phyloP scores from a whole-genome alignment of 2,797 vertebrate species.

The Pseudomugil tenellus region DNA sequence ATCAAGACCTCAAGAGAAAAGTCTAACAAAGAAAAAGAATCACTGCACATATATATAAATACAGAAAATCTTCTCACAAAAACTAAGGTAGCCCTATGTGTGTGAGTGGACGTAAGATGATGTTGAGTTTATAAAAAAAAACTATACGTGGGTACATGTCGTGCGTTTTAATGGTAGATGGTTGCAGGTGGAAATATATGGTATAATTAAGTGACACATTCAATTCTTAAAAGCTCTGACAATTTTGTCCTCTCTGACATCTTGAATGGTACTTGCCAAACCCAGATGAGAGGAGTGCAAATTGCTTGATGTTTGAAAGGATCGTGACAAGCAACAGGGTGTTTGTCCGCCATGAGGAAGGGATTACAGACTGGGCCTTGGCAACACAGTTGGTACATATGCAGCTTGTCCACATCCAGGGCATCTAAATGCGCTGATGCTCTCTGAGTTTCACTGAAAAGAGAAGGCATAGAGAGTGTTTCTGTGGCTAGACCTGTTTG shows the following conservation, averaged over 20 bases:
- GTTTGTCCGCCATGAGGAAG: not conserved
- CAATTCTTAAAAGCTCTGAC: constrained; percentile 6
- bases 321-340: constrained; percentile 6
- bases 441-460: not conserved
- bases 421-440: constrained; percentile 6
- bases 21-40: not conserved
- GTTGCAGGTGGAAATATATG: not conserved
- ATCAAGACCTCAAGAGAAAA: too few relatives aligned
- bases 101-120: too few relatives aligned
- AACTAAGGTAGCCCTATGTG: too few relatives aligned
- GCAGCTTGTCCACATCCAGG: not conserved
- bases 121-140: not conserved
- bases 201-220: not conserved
- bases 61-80: too few relatives aligned
- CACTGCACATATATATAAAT: too few relatives aligned
- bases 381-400: constrained; percentile 3
- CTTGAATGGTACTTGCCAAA: constrained; percentile 7
- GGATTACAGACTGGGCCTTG: constrained; percentile 2
- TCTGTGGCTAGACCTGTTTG: not conserved
- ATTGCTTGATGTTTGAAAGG: constrained; percentile 11
- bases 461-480: not conserved
- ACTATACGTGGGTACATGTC: not conserved
- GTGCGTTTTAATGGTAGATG: not conserved
- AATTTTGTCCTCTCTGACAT: constrained; percentile 2
- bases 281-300: constrained; percentile 6